These are phyloP conservation scores for Athene cunicularia DNA, from an alignment of 2,113 vertebrate species.

Conservation along the genomic window DNA sequence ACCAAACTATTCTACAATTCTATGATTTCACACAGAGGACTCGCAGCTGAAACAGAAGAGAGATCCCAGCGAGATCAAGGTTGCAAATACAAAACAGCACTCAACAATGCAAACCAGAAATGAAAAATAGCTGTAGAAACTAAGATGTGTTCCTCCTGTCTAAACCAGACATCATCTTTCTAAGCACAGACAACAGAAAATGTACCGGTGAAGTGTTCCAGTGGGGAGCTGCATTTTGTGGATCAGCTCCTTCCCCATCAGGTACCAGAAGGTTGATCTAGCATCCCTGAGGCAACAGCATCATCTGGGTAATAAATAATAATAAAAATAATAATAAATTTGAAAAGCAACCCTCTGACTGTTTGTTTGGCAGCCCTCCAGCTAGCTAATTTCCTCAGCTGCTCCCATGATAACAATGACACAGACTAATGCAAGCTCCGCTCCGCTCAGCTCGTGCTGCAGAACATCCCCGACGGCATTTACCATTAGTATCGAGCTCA, in stretches of 20 bases:
- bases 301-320: conserved; percentile 67
- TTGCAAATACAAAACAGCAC: neutral
- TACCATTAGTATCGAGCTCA: conserved; percentile 10
- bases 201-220: neutral
- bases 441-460: neutral
- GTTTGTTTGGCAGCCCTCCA: conserved; percentile 66
- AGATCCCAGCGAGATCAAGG: neutral
- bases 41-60: neutral
- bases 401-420: conserved; percentile 67
- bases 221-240: neutral
- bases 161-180: neutral
- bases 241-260: conserved; percentile 35
- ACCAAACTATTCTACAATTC: no score
- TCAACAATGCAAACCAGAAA: neutral
- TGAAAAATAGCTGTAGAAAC: neutral
- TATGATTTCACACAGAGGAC: neutral
- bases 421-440: conserved; percentile 54
- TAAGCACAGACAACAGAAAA: neutral
- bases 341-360: conserved; percentile 51
- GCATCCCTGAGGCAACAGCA: conserved; percentile 45
- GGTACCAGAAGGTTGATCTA: conserved; percentile 65
- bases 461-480: conserved; percentile 44
- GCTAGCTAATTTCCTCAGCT: conserved; percentile 68
- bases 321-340: conserved; percentile 67
- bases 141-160: neutral